These are phyloP conservation scores for Triplophysa yarkandensis DNA, from an alignment of 2,797 vertebrate genomes.

Conservation along the genomic window DNA sequence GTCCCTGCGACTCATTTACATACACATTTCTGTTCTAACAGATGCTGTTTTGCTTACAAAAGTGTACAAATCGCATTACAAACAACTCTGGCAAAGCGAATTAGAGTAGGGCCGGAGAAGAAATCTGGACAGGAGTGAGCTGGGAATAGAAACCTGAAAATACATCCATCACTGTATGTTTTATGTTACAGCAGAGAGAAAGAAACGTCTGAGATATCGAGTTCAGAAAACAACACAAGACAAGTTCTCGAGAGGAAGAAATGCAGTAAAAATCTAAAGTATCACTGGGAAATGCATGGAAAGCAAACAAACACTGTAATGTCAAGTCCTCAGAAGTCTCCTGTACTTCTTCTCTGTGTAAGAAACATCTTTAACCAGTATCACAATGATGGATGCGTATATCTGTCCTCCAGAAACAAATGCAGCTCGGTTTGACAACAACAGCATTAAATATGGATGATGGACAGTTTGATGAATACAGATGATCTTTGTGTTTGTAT, in stretches of 20 bases:
- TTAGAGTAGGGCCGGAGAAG: neutral
- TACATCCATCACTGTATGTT: constrained; percentile 29
- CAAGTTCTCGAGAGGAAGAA: neutral
- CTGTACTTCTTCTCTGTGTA: neutral
- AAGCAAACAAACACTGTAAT: neutral
- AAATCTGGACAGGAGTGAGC: constrained; percentile 16
- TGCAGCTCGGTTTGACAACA: constrained; percentile 5
- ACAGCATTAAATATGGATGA: constrained; percentile 31
- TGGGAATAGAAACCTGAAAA: constrained; percentile 31
- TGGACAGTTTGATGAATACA: neutral
- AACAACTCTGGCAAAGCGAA: neutral
- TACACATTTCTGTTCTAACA: neutral
- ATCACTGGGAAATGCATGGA: neutral
- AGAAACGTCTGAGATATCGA: neutral
- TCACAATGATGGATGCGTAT: neutral
- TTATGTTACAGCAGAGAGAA: constrained; percentile 21
- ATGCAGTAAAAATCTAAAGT: neutral
- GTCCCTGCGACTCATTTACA: neutral
- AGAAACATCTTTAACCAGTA: neutral
- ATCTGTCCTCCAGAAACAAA: neutral
- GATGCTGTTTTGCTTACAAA: constrained; percentile 6
- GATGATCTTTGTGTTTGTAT: neutral
- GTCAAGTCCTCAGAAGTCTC: constrained; percentile 5
- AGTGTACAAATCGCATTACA: constrained; percentile 1
- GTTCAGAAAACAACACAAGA: neutral